Percentiles rank a stretch among this genome's conserved stretches.
These are phyloP conservation scores for Marmota flaviventris DNA, from an alignment of 2,113 vertebrate genomes.

Conservation along the genomic window DNA sequence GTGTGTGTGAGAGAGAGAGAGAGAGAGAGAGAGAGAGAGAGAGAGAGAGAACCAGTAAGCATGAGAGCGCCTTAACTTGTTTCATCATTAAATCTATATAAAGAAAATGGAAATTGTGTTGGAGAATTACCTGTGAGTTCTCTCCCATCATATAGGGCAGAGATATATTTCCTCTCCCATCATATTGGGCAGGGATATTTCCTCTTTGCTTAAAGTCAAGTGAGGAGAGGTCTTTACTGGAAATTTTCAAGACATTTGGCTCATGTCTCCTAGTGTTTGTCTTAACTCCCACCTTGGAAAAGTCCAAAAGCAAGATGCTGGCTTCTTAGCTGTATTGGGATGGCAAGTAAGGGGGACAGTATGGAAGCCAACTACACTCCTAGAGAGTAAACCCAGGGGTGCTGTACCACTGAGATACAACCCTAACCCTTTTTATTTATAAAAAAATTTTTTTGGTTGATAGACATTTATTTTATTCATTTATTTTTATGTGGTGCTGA, in stretches of 20 bases:
- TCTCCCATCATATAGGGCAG: background rate
- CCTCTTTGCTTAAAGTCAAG: background rate
- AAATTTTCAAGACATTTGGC: background rate
- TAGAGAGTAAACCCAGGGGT: too few relatives aligned
- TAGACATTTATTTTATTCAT: too few relatives aligned
- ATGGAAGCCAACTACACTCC: background rate
- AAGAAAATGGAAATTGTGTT: background rate
- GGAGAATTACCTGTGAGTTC: background rate
- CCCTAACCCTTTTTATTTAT: too few relatives aligned
- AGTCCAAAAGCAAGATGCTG: background rate
- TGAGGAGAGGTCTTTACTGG: background rate
- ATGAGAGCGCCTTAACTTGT: background rate
- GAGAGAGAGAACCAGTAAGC: too few relatives aligned
- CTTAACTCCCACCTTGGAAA: background rate
- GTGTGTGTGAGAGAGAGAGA: background rate
- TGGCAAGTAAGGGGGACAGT: background rate
- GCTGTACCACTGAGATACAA: too few relatives aligned
- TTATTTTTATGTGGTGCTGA: too few relatives aligned
- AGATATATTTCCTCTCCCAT: background rate
- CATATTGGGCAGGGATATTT: background rate
- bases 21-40: too few relatives aligned
- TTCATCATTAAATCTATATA: background rate
- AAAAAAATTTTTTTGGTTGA: too few relatives aligned
- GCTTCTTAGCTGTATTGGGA: background rate
- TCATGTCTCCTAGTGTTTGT: background rate